Evolutionary conservation across 2,888 invertebrate genomes (phyloP).

Genomic region (Phrixothrix hirtus): DNA sequence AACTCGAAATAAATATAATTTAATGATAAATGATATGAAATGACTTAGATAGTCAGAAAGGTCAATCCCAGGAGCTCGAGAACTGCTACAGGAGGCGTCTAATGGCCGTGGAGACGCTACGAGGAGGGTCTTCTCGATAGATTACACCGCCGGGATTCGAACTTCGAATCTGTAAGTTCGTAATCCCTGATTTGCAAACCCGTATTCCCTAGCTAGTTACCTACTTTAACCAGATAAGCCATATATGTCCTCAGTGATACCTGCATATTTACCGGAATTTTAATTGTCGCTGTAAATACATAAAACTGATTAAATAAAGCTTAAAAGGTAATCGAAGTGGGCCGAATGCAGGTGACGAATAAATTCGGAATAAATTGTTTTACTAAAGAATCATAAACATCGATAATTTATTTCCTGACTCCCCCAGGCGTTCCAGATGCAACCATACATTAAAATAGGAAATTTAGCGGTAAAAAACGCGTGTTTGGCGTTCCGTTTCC

Average conservation of each 20-base stretch:
- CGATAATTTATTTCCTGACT: slow-evolving; percentile 33
- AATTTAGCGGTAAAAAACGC: slow-evolving; percentile 37
- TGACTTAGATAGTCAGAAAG: slow-evolving; percentile 46
- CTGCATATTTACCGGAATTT: slow-evolving; percentile 6
- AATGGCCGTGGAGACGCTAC: slow-evolving; percentile 52
- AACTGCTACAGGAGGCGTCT: slow-evolving; percentile 40
- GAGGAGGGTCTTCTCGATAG: slow-evolving; percentile 50
- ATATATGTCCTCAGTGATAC: slow-evolving; percentile 2
- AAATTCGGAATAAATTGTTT: slow-evolving; percentile 3
- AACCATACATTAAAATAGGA: slow-evolving; percentile 34
- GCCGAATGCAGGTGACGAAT: not conserved
- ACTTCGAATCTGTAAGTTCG: slow-evolving; percentile 51
- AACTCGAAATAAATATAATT: slow-evolving; percentile 45
- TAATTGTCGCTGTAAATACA: too few relatives aligned
- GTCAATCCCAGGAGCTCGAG: slow-evolving; percentile 48
- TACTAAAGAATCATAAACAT: slow-evolving; percentile 21
- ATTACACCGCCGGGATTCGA: slow-evolving; percentile 55
- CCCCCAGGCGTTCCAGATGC: slow-evolving; percentile 26
- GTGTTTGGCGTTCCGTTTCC: slow-evolving; percentile 38
- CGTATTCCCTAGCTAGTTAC: slow-evolving; percentile 31
- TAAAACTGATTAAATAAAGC: not conserved
- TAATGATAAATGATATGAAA: slow-evolving; percentile 51
- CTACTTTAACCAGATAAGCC: slow-evolving; percentile 17
- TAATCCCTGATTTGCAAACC: slow-evolving; percentile 55
- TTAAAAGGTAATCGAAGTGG: not conserved